Evolutionary conservation across 2,888 invertebrate genomes (phyloP).

Genomic region (Pristionchus fissidentatus): DNA sequence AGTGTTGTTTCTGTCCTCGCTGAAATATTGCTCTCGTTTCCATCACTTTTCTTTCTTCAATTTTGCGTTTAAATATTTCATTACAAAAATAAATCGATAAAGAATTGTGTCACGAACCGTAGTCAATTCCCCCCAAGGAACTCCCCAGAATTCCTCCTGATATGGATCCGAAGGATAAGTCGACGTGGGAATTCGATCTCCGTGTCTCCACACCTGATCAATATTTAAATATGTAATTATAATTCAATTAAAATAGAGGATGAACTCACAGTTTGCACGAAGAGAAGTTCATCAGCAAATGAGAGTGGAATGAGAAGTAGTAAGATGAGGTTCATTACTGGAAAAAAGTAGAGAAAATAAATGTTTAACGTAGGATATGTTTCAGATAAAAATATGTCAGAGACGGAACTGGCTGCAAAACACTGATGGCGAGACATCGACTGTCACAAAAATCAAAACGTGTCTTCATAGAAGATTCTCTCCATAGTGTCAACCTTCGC

Average conservation of each 20-base stretch:
- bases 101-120: constrained; percentile 61
- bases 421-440: too few species aligned
- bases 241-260: neutral
- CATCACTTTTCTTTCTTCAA: constrained; percentile 51
- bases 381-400: too few species aligned
- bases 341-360: neutral
- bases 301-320: neutral
- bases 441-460: too few species aligned
- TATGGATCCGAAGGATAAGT: constrained; percentile 58
- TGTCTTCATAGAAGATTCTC: too few species aligned
- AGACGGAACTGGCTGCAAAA: too few species aligned
- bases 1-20: constrained; percentile 46
- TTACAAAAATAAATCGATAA: too few species aligned
- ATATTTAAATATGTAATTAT: too few species aligned
- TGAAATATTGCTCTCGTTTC: neutral
- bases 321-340: neutral
- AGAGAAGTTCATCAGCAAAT: constrained; percentile 2
- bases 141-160: constrained; percentile 52
- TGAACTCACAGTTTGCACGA: neutral
- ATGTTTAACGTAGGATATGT: too few species aligned
- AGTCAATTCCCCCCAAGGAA: constrained; percentile 61
- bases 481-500: too few species aligned
- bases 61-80: too few species aligned
- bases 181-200: constrained; percentile 64
- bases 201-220: constrained; percentile 69